These are phyloP conservation scores for Lysandra coridon DNA, from an alignment of 2,888 invertebrate genomes.

Conservation along the genomic window DNA sequence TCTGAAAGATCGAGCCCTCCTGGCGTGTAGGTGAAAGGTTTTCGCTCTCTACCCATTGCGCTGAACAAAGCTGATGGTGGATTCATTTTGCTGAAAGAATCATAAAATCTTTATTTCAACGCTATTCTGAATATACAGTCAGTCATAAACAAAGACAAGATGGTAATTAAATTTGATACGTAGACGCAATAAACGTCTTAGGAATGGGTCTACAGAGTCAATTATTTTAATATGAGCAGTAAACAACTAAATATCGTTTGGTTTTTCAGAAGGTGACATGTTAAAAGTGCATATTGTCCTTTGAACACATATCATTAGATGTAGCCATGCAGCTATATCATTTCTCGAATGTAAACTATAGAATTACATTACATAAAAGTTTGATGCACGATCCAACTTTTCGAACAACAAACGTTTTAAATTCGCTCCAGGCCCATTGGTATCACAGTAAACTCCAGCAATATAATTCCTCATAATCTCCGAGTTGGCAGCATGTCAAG, in stretches of 20 bases:
- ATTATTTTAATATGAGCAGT: neutral
- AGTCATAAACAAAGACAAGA: neutral
- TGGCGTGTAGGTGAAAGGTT: constrained; percentile 97
- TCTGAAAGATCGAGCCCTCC: constrained; percentile 95
- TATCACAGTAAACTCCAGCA: constrained; percentile 14
- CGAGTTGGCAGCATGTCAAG: constrained; percentile 72
- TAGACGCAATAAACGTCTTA: neutral
- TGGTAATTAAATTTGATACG: neutral
- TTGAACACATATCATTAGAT: neutral
- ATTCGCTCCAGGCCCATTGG: neutral
- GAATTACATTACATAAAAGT: constrained; percentile 4
- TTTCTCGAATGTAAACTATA: neutral
- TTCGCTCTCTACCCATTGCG: constrained; percentile 95
- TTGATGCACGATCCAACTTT: neutral
- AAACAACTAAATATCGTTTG: neutral
- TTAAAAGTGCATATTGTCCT: neutral
- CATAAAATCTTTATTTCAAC: constrained; percentile 38
- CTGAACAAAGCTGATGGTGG: constrained; percentile 93
- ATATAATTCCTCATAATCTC: constrained; percentile 34
- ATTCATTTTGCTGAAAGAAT: constrained; percentile 77
- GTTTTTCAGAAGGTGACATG: neutral
- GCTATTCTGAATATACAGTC: neutral
- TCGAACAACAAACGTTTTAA: constrained; percentile 12
- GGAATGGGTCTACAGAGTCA: neutral
- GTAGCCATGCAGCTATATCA: neutral